Evolutionary conservation across 1,140 invertebrate species (phyloP).

Genomic region (Phenacoccus solenopsis): DNA sequence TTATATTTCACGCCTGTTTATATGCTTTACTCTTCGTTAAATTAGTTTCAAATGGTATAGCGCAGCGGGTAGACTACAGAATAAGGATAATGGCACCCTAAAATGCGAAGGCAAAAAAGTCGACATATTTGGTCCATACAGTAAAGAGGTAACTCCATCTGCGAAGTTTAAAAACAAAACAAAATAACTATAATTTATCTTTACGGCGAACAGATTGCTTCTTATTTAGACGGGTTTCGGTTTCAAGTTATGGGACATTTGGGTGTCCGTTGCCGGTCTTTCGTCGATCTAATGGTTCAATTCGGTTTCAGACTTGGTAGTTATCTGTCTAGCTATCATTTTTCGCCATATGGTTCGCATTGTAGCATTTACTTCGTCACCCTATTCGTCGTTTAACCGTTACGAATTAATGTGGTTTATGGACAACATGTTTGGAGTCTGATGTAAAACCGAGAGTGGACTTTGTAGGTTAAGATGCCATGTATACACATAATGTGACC

Average conservation of each 20-base stretch:
- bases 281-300: no score
- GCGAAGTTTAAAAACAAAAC: neutral
- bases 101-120: no score
- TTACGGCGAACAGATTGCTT: neutral
- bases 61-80: no score
- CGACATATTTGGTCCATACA: no score
- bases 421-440: neutral
- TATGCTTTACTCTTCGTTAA: no score
- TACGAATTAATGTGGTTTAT: conserved; percentile 3
- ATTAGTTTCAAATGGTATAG: no score
- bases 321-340: neutral
- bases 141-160: neutral
- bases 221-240: neutral
- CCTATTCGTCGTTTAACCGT: neutral
- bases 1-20: no score
- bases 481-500: neutral
- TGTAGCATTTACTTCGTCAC: neutral
- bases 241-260: neutral
- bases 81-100: no score
- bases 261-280: neutral
- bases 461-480: neutral
- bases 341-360: neutral
- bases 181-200: neutral
- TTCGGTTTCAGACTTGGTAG: no score
- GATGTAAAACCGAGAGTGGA: neutral